A percentile compares a stretch with the other conserved stretches of the same genome.
Conservation (phyloP, 2,797 vertebrate species). For the Melanotaenia pygmaea region DNA sequence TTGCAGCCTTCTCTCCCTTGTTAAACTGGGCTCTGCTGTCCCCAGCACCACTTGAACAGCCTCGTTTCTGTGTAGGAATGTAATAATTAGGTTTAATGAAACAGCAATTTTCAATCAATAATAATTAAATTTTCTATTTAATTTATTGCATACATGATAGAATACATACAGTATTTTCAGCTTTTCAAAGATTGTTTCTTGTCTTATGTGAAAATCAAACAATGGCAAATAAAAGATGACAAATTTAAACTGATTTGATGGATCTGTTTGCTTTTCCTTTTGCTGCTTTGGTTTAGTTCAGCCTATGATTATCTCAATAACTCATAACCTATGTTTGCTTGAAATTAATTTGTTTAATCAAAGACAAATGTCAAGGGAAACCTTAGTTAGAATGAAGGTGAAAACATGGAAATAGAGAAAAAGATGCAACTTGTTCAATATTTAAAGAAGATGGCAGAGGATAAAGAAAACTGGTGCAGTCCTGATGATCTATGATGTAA, state of each 20-base stretch:
- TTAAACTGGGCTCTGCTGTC: neutral
- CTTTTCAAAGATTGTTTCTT: neutral
- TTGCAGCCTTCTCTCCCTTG: neutral
- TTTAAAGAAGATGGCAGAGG: neutral
- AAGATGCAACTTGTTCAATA: neutral
- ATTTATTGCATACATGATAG: neutral
- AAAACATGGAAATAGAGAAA: neutral
- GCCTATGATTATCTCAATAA: neutral
- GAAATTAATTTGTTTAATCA: neutral
- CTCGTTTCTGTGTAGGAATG: neutral
- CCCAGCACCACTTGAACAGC: neutral
- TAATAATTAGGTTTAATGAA: neutral
- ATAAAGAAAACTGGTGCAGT: slow-evolving; percentile 3
- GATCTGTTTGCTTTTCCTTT: neutral
- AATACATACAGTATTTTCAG: too few species aligned
- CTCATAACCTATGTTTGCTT: neutral
- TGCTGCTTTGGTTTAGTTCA: neutral
- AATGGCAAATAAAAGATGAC: neutral
- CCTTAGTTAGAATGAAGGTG: neutral
- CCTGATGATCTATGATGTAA: neutral
- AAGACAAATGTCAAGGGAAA: neutral
- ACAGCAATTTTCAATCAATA: neutral
- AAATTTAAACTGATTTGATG: neutral
- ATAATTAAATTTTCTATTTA: neutral
- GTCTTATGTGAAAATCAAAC: neutral